A percentile compares a stretch with the other conserved stretches of the same genome.
phyloP scores from a whole-genome alignment of 2,113 vertebrate genomes.

The Hippocampus zosterae region DNA sequence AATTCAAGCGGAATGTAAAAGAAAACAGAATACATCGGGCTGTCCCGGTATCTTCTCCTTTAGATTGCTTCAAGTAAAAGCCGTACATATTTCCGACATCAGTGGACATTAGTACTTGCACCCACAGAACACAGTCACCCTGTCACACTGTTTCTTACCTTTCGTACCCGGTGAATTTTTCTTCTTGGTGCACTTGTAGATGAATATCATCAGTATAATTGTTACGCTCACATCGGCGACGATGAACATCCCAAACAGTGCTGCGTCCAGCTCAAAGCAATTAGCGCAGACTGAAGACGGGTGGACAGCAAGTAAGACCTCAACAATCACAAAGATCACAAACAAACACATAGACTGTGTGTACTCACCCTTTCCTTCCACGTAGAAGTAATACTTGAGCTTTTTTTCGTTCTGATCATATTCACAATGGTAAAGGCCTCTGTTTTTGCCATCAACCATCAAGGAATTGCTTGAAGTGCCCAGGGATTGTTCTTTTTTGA shows the following conservation, averaged over 20 bases:
- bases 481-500: fast-evolving
- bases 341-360: background rate
- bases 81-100: background rate
- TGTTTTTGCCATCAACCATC: fast-evolving
- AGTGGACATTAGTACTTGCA: too few species aligned
- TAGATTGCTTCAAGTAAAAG: background rate
- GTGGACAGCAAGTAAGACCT: background rate
- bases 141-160: background rate
- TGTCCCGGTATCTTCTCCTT: background rate
- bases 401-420: fast-evolving
- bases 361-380: constrained; percentile 61
- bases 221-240: constrained; percentile 42
- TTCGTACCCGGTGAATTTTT: constrained; percentile 1
- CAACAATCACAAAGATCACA: background rate
- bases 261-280: constrained; percentile 47
- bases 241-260: fast-evolving
- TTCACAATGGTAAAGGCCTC: background rate
- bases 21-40: background rate
- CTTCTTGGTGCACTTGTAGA: constrained; percentile 48
- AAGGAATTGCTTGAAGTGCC: fast-evolving
- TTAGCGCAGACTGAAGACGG: constrained; percentile 49
- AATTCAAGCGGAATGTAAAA: background rate
- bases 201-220: constrained; percentile 5
- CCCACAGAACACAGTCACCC: background rate
- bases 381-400: constrained; percentile 45